Base-by-base conservation (phyloP, 1,140 invertebrate species). In the Euwallacea similis region DNA sequence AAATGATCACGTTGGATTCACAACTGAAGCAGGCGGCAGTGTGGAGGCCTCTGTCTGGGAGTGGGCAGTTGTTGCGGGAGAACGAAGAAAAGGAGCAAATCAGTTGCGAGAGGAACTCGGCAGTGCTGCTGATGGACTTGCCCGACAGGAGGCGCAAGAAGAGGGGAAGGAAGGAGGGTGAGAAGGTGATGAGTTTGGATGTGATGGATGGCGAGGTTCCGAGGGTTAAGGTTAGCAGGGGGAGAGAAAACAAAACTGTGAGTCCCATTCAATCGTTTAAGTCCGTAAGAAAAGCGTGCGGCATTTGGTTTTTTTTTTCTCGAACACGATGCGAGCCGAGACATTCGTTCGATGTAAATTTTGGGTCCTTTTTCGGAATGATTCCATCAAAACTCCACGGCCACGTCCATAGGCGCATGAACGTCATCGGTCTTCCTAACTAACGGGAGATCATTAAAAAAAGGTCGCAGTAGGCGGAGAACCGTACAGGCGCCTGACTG, bases 121-220 rank as follows among this genome's bases (percentile, higher is more conserved):
- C 58, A 4, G 55, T 60, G 13, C 54, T 62, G 10, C 33, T 64
- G 0, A 56, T 75, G 60, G 73, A 75, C 41, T 72, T 79, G 13
- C 77, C 76, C 9, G 77, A 76, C 65, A 75, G 75, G 62, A 59
- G 77, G 54, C 64, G 56, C 11, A 60, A 33, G 43, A 60, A 60
- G 33, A 9, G 64, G n/a, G 53, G 41, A 6, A 42, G 54, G 11
- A 56, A 58, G 16, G 42, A 66, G 16, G 53, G 7, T 6, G 64
- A 56, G 11, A 58, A 65, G 43, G 41, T 65, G 2, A 21, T 54
- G 11, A 65, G 16, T n/a, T 42, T 53, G 9, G 63, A 54, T 7
- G 9, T 21, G 44, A 54, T 21, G 46, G 47, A 33, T 33, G 21
- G 21, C 21, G 21, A 33, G 21, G 21, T 4, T 33, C 21, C 21